Conservation (phyloP, 2,113 vertebrate species). For the Alethe diademata region DNA sequence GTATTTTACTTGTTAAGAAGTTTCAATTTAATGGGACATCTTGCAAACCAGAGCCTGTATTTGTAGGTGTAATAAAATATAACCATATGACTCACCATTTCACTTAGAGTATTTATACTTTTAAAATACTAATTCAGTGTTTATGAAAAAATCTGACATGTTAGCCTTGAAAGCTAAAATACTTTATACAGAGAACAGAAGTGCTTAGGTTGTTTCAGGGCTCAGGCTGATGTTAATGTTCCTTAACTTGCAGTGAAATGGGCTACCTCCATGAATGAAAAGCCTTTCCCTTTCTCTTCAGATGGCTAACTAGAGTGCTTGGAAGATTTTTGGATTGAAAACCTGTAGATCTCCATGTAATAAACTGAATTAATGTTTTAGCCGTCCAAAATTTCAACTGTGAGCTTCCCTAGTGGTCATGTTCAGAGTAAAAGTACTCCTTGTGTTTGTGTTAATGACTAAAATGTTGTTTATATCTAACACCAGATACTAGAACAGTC, state of each 20-base stretch:
- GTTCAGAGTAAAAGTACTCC: not conserved
- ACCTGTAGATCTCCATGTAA: not conserved
- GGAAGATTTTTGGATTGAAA: not conserved
- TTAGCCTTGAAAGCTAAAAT: not conserved
- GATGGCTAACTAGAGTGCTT: not conserved
- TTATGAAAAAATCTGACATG: not conserved
- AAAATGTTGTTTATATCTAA: slow-evolving; percentile 3
- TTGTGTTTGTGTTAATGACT: not conserved
- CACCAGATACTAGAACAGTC: not conserved
- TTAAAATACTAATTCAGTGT: not conserved
- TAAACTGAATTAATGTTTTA: not conserved
- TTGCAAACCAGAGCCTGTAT: not conserved
- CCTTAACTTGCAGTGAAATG: not conserved
- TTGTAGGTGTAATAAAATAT: not conserved
- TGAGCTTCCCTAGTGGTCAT: not conserved
- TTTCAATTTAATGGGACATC: not conserved
- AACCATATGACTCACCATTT: not conserved
- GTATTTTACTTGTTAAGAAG: not conserved
- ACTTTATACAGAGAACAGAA: not conserved
- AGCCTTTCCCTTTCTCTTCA: not conserved
- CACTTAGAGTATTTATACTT: not conserved
- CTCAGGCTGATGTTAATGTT: not conserved
- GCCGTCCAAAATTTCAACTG: not conserved
- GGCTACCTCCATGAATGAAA: not conserved
- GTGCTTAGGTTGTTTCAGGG: not conserved